Evolutionary conservation across 2,113 vertebrate genomes (phyloP).

Genomic region (Pygoscelis antarcticus): DNA sequence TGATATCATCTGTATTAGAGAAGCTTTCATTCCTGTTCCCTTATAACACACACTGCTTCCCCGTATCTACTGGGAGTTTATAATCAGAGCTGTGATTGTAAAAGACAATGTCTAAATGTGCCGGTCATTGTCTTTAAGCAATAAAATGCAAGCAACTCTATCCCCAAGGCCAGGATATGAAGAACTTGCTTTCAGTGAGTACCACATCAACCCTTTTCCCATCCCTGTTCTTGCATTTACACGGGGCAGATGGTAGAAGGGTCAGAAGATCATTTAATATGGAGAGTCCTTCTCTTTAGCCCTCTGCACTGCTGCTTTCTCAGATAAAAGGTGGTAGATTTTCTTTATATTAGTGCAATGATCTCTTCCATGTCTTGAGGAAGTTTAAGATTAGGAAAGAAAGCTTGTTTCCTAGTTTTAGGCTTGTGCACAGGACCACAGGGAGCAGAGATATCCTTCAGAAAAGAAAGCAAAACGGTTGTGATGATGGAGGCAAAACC

Average conservation of each 20-base stretch:
- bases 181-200: not conserved
- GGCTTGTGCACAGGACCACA: not conserved
- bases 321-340: not conserved
- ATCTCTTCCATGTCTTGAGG: not conserved
- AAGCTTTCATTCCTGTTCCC: not conserved
- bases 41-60: not conserved
- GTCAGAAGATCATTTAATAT: not conserved
- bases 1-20: not conserved
- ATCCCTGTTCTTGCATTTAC: not conserved
- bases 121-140: not conserved
- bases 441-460: not conserved
- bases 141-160: not conserved
- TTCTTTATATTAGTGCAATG: not conserved
- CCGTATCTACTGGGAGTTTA: not conserved
- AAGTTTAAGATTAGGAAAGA: not conserved
- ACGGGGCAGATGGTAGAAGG: not conserved
- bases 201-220: not conserved
- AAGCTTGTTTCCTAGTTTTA: not conserved
- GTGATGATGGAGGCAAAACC: not conserved
- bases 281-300: not conserved
- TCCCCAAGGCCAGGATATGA: not conserved
- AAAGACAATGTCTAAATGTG: not conserved
- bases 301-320: not conserved
- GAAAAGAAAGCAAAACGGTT: not conserved
- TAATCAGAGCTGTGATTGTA: not conserved